A percentile compares a stretch with the other conserved stretches of the same genome.
Conservation (phyloP, 2,888 invertebrate genomes). For the Leptinotarsa juncta region DNA sequence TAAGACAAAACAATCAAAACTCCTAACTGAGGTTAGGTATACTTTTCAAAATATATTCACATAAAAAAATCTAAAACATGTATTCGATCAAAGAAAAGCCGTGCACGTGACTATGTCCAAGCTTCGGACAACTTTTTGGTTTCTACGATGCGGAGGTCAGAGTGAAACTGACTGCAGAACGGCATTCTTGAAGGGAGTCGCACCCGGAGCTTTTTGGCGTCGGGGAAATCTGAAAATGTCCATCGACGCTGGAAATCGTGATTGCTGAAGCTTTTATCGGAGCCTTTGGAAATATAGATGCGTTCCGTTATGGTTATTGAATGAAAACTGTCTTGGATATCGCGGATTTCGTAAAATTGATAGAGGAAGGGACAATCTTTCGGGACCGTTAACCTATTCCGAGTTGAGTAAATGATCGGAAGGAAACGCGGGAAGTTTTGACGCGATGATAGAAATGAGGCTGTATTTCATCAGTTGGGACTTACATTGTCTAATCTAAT, state of each 20-base stretch:
- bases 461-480: not conserved
- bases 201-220: slow-evolving; percentile 32
- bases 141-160: slow-evolving; percentile 31
- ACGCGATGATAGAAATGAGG: not conserved
- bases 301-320: slow-evolving; percentile 25
- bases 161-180: slow-evolving; percentile 29
- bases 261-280: slow-evolving; percentile 30
- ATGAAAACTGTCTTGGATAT: slow-evolving; percentile 6
- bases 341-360: not conserved
- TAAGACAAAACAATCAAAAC: not conserved
- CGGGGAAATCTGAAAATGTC: slow-evolving; percentile 34
- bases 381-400: not conserved
- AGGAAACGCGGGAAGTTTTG: not conserved
- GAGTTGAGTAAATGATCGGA: not conserved
- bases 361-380: not conserved
- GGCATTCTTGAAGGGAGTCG: slow-evolving; percentile 30
- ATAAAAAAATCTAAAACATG: not conserved
- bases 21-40: not conserved
- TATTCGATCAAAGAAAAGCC: not conserved
- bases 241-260: slow-evolving; percentile 20
- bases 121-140: slow-evolving; percentile 17
- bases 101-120: slow-evolving; percentile 13
- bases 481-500: no score
- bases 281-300: slow-evolving; percentile 24
- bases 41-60: not conserved